Conservation (phyloP, 92 coral and sea anemone species). For the Virgularia gustaviana region DNA sequence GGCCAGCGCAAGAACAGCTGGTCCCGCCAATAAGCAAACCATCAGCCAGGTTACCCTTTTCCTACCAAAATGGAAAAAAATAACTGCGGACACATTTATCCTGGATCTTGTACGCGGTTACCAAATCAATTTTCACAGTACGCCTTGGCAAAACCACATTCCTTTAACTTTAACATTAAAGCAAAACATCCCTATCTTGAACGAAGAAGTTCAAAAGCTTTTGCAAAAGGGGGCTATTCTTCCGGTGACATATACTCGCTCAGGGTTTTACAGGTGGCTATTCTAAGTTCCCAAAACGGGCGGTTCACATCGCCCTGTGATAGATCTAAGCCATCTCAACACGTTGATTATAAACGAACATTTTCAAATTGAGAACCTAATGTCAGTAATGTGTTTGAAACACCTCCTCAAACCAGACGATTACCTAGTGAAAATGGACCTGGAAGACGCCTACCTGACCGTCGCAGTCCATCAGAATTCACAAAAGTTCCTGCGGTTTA, state of each 20-base stretch:
- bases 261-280: slow-evolving; percentile 50
- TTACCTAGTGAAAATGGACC: slow-evolving; percentile 52
- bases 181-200: neutral
- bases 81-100: slow-evolving; percentile 48
- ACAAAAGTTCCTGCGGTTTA: slow-evolving; percentile 48
- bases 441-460: slow-evolving; percentile 50
- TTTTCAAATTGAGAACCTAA: slow-evolving; percentile 52
- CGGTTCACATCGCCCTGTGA: slow-evolving; percentile 44
- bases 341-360: slow-evolving; percentile 46
- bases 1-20: slow-evolving; percentile 8
- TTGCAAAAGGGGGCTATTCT: slow-evolving; percentile 23
- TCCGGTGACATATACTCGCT: slow-evolving; percentile 24
- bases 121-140: slow-evolving; percentile 40
- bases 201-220: slow-evolving; percentile 29
- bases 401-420: slow-evolving; percentile 48
- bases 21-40: slow-evolving; percentile 25
- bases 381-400: slow-evolving; percentile 39
- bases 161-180: neutral
- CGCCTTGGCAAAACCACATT: slow-evolving; percentile 10
- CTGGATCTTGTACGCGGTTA: slow-evolving; percentile 42
- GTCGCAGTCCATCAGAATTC: slow-evolving; percentile 42
- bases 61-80: slow-evolving; percentile 36
- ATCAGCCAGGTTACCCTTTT: slow-evolving; percentile 2
- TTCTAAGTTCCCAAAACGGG: slow-evolving; percentile 50
- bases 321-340: slow-evolving; percentile 52